These are phyloP conservation scores for Ursus arctos DNA, from an alignment of 2,113 vertebrate genomes.

Conservation along the genomic window DNA sequence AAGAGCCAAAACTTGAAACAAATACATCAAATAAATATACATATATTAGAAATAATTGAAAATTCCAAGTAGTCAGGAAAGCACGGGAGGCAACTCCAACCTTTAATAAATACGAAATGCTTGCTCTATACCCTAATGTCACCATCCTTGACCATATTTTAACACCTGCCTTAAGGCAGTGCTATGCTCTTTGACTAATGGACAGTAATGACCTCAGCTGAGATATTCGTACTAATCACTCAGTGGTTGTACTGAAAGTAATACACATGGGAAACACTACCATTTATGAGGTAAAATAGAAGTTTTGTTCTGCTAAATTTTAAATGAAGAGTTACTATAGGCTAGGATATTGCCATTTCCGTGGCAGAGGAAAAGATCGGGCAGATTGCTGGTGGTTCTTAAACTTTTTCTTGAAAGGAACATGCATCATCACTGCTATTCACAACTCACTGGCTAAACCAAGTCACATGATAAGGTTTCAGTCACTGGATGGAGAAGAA, in stretches of 20 bases:
- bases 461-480: not conserved
- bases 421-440: not conserved
- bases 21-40: not conserved
- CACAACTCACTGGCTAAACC: not conserved
- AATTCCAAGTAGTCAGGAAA: not conserved
- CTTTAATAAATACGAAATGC: conserved; percentile 55
- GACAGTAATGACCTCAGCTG: conserved; percentile 45
- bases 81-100: not conserved
- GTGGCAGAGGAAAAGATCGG: not conserved
- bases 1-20: not conserved
- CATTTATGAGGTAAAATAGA: conserved; percentile 67
- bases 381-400: not conserved
- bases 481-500: not conserved
- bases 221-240: conserved; percentile 29
- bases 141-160: not conserved
- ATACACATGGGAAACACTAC: not conserved
- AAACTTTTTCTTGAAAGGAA: not conserved
- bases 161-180: conserved; percentile 35
- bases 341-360: not conserved
- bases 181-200: conserved; percentile 50
- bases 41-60: not conserved
- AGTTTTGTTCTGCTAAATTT: conserved; percentile 69
- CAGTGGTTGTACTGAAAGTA: conserved; percentile 53
- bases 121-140: not conserved
- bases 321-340: conserved; percentile 57